Conservation (phyloP, 2,113 vertebrate species). For the Plecotus auritus region DNA sequence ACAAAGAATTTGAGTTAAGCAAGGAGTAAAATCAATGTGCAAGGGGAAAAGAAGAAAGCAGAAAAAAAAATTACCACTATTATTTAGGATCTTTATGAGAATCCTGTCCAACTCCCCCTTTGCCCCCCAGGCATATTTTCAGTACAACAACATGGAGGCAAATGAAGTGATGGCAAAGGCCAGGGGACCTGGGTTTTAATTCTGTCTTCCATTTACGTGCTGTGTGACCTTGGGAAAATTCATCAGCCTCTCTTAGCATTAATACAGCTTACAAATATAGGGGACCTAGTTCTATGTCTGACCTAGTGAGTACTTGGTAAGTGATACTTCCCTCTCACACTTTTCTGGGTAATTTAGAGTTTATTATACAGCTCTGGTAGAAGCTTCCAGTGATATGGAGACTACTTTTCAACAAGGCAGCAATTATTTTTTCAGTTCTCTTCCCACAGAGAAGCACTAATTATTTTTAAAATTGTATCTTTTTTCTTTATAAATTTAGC, state of each 20-base stretch:
- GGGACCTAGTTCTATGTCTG: neutral
- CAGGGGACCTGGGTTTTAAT: neutral
- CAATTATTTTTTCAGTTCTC: neutral
- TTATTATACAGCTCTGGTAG: neutral
- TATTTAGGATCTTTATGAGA: neutral
- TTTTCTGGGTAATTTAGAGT: neutral
- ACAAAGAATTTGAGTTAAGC: neutral
- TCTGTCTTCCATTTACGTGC: neutral
- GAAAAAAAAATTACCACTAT: neutral
- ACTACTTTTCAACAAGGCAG: neutral
- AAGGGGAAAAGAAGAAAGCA: neutral
- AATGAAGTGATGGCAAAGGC: neutral
- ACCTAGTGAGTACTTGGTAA: accelerated
- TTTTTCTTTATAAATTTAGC: neutral
- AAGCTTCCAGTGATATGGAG: neutral
- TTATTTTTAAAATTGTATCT: neutral
- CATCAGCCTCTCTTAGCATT: neutral
- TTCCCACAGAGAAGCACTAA: neutral
- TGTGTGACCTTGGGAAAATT: neutral
- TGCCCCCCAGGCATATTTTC: neutral
- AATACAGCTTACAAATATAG: neutral
- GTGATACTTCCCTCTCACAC: neutral
- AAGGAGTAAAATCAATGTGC: neutral
- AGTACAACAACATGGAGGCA: neutral
- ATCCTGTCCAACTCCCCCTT: neutral